A percentile compares a stretch with the other conserved stretches of the same genome.
phyloP scores from a whole-genome alignment of 2,888 invertebrate species.

The Tinea semifulvella region DNA sequence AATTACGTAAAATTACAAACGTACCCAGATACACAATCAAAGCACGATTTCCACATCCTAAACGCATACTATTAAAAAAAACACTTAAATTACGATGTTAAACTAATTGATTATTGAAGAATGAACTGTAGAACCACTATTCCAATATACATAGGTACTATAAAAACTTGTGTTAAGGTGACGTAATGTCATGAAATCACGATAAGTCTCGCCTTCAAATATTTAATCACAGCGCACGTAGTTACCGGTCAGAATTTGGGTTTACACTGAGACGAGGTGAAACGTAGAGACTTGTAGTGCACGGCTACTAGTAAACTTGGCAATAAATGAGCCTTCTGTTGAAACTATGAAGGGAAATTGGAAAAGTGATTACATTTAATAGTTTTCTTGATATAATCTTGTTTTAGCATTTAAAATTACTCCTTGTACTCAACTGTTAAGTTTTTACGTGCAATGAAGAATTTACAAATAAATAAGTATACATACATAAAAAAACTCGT shows the following conservation, averaged over 20 bases:
- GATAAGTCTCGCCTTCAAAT: no score
- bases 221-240: neutral
- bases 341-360: no score
- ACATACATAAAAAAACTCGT: neutral
- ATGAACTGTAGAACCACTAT: neutral
- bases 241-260: constrained; percentile 2
- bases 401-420: no score
- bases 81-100: neutral
- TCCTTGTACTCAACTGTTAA: no score
- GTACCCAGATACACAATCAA: constrained; percentile 53
- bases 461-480: no score
- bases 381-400: no score
- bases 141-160: neutral
- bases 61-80: neutral
- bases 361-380: no score
- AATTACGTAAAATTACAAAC: constrained; percentile 22
- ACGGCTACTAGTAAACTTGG: no score
- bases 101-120: neutral
- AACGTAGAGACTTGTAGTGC: no score
- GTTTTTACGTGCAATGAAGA: no score
- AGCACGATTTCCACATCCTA: constrained; percentile 55
- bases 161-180: neutral
- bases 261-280: neutral
- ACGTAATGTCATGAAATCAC: neutral
- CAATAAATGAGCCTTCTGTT: no score